phyloP scores from a whole-genome alignment of 2,113 vertebrate genomes.

The Struthidea cinerea region DNA sequence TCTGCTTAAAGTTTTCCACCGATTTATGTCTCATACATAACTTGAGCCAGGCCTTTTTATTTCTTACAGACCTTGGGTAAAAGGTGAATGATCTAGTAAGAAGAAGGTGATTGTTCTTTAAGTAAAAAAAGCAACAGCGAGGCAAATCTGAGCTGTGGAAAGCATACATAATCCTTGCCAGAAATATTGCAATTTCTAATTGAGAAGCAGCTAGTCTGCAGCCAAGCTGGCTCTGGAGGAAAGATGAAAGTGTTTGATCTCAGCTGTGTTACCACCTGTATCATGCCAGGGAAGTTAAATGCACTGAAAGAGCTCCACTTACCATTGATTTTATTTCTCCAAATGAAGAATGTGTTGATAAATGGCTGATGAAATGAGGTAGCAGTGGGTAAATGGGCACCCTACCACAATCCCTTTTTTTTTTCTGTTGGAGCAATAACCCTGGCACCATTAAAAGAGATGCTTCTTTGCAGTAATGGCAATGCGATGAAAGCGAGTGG shows the following conservation, averaged over 20 bases:
- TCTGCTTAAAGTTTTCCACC: neutral
- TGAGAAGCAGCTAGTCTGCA: neutral
- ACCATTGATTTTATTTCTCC: constrained; percentile 45
- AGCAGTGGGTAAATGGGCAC: constrained; percentile 45
- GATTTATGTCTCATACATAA: neutral
- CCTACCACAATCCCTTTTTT: neutral
- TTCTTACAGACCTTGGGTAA: neutral
- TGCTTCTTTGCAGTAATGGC: constrained; percentile 17
- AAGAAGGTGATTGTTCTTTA: neutral
- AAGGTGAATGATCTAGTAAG: neutral
- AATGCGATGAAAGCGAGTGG: neutral
- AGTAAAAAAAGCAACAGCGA: neutral
- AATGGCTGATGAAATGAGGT: constrained; percentile 46
- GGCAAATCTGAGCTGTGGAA: neutral
- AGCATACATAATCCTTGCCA: constrained; percentile 17
- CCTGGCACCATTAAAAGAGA: constrained; percentile 21
- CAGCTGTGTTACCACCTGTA: constrained; percentile 58
- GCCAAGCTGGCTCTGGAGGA: constrained; percentile 55
- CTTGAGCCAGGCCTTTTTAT: neutral
- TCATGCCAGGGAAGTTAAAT: constrained; percentile 42
- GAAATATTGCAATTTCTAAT: neutral
- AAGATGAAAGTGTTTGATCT: constrained; percentile 34
- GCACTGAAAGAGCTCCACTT: constrained; percentile 22
- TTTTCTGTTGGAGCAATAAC: neutral
- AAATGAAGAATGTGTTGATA: constrained; percentile 38